Evolutionary conservation across 2,113 vertebrate genomes (phyloP), one percentile per base, ranked within the genome.

Genomic region (Spheniscus mendiculus): DNA sequence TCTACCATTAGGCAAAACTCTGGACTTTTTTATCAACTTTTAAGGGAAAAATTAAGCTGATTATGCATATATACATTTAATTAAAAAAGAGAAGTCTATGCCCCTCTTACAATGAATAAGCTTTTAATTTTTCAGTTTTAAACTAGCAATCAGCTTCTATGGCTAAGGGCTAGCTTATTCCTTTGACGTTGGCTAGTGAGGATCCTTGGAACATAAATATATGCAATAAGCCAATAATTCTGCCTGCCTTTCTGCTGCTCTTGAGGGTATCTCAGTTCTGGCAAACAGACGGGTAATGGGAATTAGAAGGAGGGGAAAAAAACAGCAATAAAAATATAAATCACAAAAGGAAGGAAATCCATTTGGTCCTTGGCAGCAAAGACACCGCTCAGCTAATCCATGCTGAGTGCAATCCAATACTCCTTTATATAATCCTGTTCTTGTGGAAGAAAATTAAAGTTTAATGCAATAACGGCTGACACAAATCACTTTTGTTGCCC

Each of bases 401-500:
- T 94, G 96, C 98, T 98, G 98, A 98, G 98, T 98, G 97, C 98
- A 98, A 98, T 98, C 98, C 98, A 98, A 98, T 98, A 98, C 97
- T 98, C 97, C 93, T 98, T 98, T 98, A 97, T 98, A 98, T 98
- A 98, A 98, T 98, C 98, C 98, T 98, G 95, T 95, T 97, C 98
- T 93, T 77, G 94, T 97, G 94, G 97, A 98, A 98, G 98, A 98
- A 98, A 99, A 98, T 99, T 98, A 98, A 99, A 98, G 96, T 98
- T 98, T 98, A 98, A 99, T 99, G 98, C 97, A 98, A 98, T 98
- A 99, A 98, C 90, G 17, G 96, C 98, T 98, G 98, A 98, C 98
- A 98, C 97, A 98, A 99, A 98, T 98, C 98, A 98, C 97, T 98
- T 98, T 97, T 98, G 98, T 98, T 98, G 97, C 98, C 98, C 97